phyloP scores from a whole-genome alignment of 1,140 invertebrate genomes.

The Panulirus ornatus region DNA sequence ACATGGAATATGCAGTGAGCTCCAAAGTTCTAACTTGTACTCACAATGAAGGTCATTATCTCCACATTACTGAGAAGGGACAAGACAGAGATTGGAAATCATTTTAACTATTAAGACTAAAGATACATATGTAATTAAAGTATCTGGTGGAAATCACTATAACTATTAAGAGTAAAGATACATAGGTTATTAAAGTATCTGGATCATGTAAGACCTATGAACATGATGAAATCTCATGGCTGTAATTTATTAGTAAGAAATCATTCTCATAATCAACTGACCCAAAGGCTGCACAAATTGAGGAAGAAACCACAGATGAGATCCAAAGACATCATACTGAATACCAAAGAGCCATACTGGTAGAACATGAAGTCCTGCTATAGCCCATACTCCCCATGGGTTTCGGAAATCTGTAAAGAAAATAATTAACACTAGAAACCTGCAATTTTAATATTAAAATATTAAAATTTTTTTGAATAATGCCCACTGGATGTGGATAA shows the following conservation, averaged over 20 bases:
- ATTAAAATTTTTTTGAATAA: not conserved
- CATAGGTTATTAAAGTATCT: too few relatives aligned
- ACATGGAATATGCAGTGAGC: too few relatives aligned
- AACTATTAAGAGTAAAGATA: too few relatives aligned
- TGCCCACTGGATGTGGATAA: too few relatives aligned
- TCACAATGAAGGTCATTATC: too few relatives aligned
- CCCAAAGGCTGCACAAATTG: conserved; percentile 26
- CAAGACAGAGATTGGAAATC: not conserved
- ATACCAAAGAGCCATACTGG: conserved; percentile 70
- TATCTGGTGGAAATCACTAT: too few relatives aligned
- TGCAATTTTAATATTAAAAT: not conserved
- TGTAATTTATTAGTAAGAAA: not conserved
- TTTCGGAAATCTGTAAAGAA: conserved; percentile 66
- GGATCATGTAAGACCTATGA: too few relatives aligned
- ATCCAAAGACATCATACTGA: conserved; percentile 59
- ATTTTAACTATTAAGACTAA: not conserved
- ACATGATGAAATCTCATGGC: too few relatives aligned
- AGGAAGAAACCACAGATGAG: conserved; percentile 69
- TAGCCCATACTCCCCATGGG: conserved; percentile 66
- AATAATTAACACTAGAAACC: not conserved
- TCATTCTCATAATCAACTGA: conserved; percentile 6
- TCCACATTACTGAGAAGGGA: too few relatives aligned
- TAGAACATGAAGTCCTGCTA: conserved; percentile 69
- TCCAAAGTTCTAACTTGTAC: too few relatives aligned
- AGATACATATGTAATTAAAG: too few relatives aligned